Percentiles rank a stretch among this genome's conserved stretches.
phyloP scores from a whole-genome alignment of 2,888 invertebrate genomes.

The Apamea crenata region DNA sequence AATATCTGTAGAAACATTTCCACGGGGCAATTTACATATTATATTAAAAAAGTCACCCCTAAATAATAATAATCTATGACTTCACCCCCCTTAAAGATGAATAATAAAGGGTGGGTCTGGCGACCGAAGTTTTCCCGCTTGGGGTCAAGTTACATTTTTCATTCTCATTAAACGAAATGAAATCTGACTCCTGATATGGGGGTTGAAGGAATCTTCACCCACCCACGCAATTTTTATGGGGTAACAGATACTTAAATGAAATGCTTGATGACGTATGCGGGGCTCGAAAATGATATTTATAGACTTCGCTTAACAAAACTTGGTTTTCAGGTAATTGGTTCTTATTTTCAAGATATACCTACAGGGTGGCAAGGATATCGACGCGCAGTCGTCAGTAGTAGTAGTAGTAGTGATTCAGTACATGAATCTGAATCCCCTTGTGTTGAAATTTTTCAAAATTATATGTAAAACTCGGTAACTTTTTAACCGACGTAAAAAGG shows the following conservation, averaged over 20 bases:
- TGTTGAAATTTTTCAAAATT: too few relatives aligned
- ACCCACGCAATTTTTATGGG: not conserved
- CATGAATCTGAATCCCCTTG: too few relatives aligned
- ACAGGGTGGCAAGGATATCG: too few relatives aligned
- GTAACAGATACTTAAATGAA: not conserved
- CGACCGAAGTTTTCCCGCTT: constrained; percentile 19
- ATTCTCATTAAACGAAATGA: constrained; percentile 36
- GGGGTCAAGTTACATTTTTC: constrained; percentile 33
- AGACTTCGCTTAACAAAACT: too few relatives aligned
- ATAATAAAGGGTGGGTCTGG: not conserved
- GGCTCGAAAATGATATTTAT: too few relatives aligned
- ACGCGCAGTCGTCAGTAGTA: too few relatives aligned
- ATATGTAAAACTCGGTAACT: not conserved
- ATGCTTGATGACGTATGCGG: not conserved
- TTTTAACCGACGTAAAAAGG: not conserved
- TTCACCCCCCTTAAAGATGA: not conserved
- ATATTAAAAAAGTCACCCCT: not conserved
- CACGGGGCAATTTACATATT: not conserved
- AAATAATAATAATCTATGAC: not conserved
- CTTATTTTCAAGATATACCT: too few relatives aligned
- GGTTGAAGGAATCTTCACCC: not conserved
- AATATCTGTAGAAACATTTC: not conserved
- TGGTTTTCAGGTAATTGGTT: too few relatives aligned
- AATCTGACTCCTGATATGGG: not conserved
- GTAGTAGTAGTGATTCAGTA: too few relatives aligned